Evolutionary conservation across 2,888 invertebrate genomes (phyloP).

Genomic region (Noctua comes): DNA sequence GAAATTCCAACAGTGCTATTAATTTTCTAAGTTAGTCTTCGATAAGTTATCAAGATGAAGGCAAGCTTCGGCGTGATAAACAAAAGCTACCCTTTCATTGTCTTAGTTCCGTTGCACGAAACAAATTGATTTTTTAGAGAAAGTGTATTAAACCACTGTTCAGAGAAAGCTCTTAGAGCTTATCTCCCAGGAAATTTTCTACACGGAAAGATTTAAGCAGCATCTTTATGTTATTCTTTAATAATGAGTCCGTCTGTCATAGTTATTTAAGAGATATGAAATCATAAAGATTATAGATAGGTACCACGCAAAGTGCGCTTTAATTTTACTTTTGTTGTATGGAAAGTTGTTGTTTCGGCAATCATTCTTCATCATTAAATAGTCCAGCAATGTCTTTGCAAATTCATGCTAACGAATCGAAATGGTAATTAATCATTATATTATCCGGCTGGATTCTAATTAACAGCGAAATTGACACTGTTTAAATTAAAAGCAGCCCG

Average conservation of each 20-base stretch:
- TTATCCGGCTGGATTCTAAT: constrained; percentile 17
- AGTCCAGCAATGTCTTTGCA: neutral
- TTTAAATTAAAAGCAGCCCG: constrained; percentile 9
- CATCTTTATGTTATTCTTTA: constrained; percentile 24
- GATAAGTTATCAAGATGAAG: constrained; percentile 82
- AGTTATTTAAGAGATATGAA: constrained; percentile 29
- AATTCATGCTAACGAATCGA: neutral
- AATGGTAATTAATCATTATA: constrained; percentile 26
- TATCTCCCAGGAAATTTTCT: constrained; percentile 55
- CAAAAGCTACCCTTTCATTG: constrained; percentile 77
- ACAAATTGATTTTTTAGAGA: constrained; percentile 83
- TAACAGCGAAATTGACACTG: constrained; percentile 30
- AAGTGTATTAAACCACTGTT: constrained; percentile 75
- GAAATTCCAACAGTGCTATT: constrained; percentile 6
- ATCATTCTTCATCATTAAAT: constrained; percentile 24
- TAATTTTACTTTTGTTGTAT: constrained; percentile 14
- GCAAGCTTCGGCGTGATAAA: constrained; percentile 67
- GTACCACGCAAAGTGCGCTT: constrained; percentile 8
- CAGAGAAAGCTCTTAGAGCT: constrained; percentile 72
- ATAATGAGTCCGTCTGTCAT: constrained; percentile 39
- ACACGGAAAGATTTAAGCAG: constrained; percentile 15
- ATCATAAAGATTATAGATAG: constrained; percentile 46
- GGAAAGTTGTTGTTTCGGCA: constrained; percentile 18
- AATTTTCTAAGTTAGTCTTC: constrained; percentile 75
- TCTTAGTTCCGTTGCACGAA: constrained; percentile 72